A percentile compares a stretch with the other conserved stretches of the same genome.
These are phyloP conservation scores for Galeruca laticollis DNA, from an alignment of 2,888 invertebrate genomes.

Conservation along the genomic window DNA sequence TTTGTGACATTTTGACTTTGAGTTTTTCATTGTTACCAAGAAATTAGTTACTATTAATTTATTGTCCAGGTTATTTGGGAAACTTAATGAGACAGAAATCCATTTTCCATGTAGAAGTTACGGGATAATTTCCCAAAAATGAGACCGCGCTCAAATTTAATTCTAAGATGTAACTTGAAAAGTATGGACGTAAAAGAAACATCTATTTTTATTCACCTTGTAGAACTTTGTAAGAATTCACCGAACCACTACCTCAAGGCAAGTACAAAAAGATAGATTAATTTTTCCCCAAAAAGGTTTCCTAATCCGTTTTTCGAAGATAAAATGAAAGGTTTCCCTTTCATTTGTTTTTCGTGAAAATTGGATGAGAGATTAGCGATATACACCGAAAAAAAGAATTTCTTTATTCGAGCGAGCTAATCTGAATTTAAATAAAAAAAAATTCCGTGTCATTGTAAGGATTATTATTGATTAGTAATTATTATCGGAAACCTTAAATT, in stretches of 20 bases:
- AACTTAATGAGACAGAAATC: too few relatives aligned
- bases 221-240: conserved; percentile 39
- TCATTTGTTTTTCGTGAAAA: conserved; percentile 49
- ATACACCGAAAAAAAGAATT: conserved; percentile 17
- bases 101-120: too few relatives aligned
- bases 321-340: conserved; percentile 48
- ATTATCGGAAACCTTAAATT: background rate
- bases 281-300: conserved; percentile 52
- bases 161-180: background rate
- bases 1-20: too few relatives aligned
- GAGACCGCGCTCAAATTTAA: background rate
- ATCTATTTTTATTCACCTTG: conserved; percentile 26
- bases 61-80: too few relatives aligned
- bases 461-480: background rate
- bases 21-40: too few relatives aligned
- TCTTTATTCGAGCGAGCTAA: conserved; percentile 35
- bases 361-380: conserved; percentile 50
- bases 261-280: conserved; percentile 54
- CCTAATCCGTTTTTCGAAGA: conserved; percentile 49
- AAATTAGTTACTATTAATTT: too few relatives aligned
- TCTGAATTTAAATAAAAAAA: background rate
- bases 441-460: conserved; percentile 1
- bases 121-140: too few relatives aligned
- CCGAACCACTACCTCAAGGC: conserved; percentile 53
- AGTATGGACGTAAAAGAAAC: conserved; percentile 12